Conservation (phyloP, 2,888 invertebrate species). For the Temnothorax ravouxi region DNA sequence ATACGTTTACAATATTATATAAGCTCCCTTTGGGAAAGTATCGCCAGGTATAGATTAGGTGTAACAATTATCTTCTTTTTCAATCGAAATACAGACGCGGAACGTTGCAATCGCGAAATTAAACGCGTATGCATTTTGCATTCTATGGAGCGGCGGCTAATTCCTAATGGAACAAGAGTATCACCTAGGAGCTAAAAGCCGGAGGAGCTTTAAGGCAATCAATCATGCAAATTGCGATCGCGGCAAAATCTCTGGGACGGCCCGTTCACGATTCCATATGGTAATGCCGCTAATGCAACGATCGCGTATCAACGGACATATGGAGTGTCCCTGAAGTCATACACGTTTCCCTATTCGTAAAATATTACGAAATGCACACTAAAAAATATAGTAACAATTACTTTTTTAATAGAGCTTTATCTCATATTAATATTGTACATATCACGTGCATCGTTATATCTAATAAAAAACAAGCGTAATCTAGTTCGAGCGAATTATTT, state of each 20-base stretch:
- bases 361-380: neutral
- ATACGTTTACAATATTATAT: neutral
- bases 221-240: conserved; percentile 84
- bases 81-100: conserved; percentile 10
- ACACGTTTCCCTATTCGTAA: neutral
- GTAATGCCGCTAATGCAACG: conserved; percentile 81
- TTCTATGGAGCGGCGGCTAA: conserved; percentile 52
- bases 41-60: neutral
- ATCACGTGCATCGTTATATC: conserved; percentile 39
- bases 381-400: neutral
- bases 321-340: conserved; percentile 33
- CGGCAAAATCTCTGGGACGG: conserved; percentile 81
- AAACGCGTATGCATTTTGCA: conserved; percentile 51
- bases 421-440: neutral
- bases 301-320: conserved; percentile 63
- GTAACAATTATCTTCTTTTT: conserved; percentile 19
- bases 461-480: conserved; percentile 60
- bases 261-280: conserved; percentile 82
- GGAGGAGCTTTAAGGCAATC: conserved; percentile 76
- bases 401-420: neutral
- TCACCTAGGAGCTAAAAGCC: conserved; percentile 56
- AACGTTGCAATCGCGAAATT: conserved; percentile 47
- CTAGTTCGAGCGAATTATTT: conserved; percentile 73
- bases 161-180: conserved; percentile 57
- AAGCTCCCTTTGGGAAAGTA: neutral